Percentiles rank a stretch among this genome's conserved stretches.
These are phyloP conservation scores for Poecilobothrus nobilitatus DNA, from an alignment of 2,888 invertebrate genomes.

Conservation along the genomic window DNA sequence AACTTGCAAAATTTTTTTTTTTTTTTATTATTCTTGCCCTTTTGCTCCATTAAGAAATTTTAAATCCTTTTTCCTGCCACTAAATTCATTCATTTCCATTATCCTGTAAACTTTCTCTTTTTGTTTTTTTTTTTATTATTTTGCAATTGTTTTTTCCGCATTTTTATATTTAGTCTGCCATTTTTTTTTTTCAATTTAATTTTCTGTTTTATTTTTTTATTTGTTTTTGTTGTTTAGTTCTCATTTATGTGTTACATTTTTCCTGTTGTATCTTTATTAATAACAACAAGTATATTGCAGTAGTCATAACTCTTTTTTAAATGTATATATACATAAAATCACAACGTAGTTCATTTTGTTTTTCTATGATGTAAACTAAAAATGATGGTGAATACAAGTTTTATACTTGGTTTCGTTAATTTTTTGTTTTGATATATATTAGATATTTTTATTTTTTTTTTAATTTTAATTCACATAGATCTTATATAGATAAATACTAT, in stretches of 20 bases:
- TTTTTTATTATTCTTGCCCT: neutral
- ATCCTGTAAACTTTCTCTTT: neutral
- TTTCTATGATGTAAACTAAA: too few relatives aligned
- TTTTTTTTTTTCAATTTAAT: neutral
- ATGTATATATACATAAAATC: neutral
- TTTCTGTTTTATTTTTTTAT: neutral
- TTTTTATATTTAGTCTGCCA: neutral
- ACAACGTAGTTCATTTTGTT: too few relatives aligned
- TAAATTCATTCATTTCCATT: slow-evolving; percentile 3
- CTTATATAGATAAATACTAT: too few relatives aligned
- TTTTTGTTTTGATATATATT: too few relatives aligned
- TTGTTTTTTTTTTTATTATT: neutral
- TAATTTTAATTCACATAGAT: too few relatives aligned
- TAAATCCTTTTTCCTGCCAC: neutral
- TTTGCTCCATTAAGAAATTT: neutral
- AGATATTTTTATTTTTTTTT: too few relatives aligned
- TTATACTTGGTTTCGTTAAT: too few relatives aligned
- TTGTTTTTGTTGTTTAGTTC: too few relatives aligned
- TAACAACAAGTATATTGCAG: neutral
- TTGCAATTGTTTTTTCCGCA: neutral
- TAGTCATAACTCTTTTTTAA: neutral
- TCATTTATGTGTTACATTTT: too few relatives aligned
- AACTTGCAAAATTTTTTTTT: neutral
- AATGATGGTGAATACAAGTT: too few relatives aligned
- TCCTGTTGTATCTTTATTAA: too few relatives aligned